Evolutionary conservation across 2,797 vertebrate genomes (phyloP), one percentile per base, ranked within the genome.

Genomic region (Garrulus glandarius): DNA sequence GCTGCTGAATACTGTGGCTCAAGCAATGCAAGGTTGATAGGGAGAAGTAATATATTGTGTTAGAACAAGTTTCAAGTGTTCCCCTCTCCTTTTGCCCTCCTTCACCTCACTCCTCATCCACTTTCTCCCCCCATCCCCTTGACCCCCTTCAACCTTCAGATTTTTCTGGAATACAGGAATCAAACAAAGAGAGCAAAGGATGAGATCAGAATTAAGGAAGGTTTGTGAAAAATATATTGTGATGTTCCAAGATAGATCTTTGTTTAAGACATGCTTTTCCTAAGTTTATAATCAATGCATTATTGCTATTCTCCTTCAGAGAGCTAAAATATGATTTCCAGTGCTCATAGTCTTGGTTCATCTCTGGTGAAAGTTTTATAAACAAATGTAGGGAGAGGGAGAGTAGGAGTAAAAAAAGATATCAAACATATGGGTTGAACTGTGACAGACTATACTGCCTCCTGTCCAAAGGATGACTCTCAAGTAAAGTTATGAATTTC

Each of bases 101-200:
- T 76, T 76, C 63, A 44, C 10, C 16, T 69, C 55, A 36, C 15
- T 11, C 15, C 15, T 57, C 55, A 34, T 22, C 55, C 3, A 1
- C 22, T 24, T 24, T 24, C 22, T 24, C 20, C 10, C 16, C 4
- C 15, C 3, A 9, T 1, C 8, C 11, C 5, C 9, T 2, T 3
- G 6, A 2, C 4, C 3, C 13, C 6, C 32, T 70, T 82, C 18
- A 59, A 8, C 11, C 22, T 69, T 79, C 20, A 70, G 13, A 16
- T 74, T 16, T 88, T 79, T 1, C 34, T 93, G 34, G 29, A 71
- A 32, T 37, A 60, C 7, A 44, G 9, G 6, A 39, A 75, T 64
- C 10, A 75, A 85, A 74, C 11, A 83, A 47, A 76, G 71, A 53
- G 6, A 44, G 19, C 69, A 18, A 85, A 86, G 17, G 4, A 60